Evolutionary conservation across 2,797 vertebrate genomes (phyloP).

Genomic region (Aeoliscus strigatus): DNA sequence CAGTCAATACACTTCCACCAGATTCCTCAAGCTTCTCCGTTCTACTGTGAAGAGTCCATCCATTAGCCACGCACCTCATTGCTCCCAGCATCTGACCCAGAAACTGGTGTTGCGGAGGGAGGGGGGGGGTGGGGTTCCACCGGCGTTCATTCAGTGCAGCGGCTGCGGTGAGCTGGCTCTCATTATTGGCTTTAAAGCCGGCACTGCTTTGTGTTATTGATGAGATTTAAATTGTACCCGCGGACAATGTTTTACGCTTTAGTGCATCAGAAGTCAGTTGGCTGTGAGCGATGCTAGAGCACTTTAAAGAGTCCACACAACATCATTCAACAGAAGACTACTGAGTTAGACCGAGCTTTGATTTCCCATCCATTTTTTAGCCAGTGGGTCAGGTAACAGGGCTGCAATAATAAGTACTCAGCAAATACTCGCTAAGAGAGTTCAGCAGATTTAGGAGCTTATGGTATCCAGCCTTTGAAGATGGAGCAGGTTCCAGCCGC

Average conservation of each 20-base stretch:
- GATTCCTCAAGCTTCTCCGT: constrained; percentile 58
- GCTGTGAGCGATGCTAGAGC: constrained; percentile 40
- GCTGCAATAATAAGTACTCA: constrained; percentile 18
- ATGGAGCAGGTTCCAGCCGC: too few relatives aligned
- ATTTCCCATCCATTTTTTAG: constrained; percentile 44
- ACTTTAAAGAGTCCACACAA: constrained; percentile 40
- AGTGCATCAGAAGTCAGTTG: constrained; percentile 51
- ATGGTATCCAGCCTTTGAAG: constrained; percentile 10
- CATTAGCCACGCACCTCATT: constrained; percentile 67
- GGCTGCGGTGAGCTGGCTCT: constrained; percentile 35
- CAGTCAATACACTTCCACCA: constrained; percentile 44
- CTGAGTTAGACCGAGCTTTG: constrained; percentile 41
- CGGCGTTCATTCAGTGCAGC: constrained; percentile 29
- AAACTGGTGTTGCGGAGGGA: constrained; percentile 56
- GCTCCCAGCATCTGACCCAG: constrained; percentile 63
- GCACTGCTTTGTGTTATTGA: constrained; percentile 64
- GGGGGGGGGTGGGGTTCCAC: constrained; percentile 20
- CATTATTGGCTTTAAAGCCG: constrained; percentile 57
- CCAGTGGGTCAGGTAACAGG: constrained; percentile 23
- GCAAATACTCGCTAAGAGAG: constrained; percentile 12
- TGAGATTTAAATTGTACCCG: constrained; percentile 63
- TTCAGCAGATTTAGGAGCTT: constrained; percentile 21
- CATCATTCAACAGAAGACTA: constrained; percentile 49
- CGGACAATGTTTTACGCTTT: constrained; percentile 59
- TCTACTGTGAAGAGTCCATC: constrained; percentile 70